These are phyloP conservation scores for Bradysia coprophila DNA, from an alignment of 1,140 invertebrate genomes.

Conservation along the genomic window DNA sequence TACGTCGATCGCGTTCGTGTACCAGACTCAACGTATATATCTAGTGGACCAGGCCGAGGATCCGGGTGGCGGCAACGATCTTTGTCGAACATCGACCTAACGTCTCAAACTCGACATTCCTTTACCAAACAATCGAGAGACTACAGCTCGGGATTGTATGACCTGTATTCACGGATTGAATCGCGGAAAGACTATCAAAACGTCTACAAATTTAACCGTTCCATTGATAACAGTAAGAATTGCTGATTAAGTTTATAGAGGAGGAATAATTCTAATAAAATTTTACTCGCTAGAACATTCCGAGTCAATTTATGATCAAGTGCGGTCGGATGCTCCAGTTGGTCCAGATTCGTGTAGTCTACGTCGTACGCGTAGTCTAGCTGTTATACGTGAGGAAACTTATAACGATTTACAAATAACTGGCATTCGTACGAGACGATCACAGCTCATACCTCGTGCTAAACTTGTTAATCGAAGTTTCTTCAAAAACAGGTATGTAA, in stretches of 20 bases:
- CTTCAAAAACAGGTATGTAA: conserved; percentile 40
- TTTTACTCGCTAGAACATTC: neutral
- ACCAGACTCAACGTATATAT: conserved; percentile 9
- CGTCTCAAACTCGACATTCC: conserved; percentile 4
- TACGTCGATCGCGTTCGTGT: conserved; percentile 20
- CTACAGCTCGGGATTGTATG: neutral
- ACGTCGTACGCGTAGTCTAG: conserved; percentile 49
- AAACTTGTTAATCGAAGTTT: conserved; percentile 52
- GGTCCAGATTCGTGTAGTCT: conserved; percentile 36
- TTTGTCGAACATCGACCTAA: conserved; percentile 22
- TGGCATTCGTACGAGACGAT: conserved; percentile 36
- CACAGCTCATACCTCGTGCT: conserved; percentile 55
- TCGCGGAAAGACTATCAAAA: conserved; percentile 1
- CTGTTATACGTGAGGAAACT: conserved; percentile 55
- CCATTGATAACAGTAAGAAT: neutral
- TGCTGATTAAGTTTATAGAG: neutral
- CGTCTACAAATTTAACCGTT: neutral
- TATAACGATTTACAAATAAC: conserved; percentile 41
- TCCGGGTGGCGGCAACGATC: conserved; percentile 23
- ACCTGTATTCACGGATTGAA: conserved; percentile 1
- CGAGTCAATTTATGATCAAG: neutral
- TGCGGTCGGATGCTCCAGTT: too few relatives aligned
- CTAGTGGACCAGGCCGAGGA: conserved; percentile 13
- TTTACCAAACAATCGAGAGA: conserved; percentile 4
- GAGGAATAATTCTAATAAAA: neutral